Evolutionary conservation across 2,888 invertebrate genomes (phyloP), one percentile per base, ranked within the genome.

Genomic region (Cephus spinipes): DNA sequence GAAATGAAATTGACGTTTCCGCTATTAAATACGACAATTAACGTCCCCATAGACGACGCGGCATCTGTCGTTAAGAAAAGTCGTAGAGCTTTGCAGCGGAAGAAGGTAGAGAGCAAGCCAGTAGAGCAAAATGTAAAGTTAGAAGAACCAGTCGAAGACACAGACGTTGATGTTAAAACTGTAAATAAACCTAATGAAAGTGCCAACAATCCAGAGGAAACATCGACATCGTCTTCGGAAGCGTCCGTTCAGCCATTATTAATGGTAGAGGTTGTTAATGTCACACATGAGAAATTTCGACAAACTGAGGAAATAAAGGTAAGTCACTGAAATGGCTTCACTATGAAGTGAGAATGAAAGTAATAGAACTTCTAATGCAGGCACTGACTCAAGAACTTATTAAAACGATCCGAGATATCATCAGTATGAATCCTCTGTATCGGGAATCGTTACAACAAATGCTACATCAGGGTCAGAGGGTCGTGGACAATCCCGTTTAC

Each of bases 401-500:
- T 73, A 98, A 99, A 92, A 99, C 99, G 0, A 98, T 99, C 83
- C 93, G 98, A 77, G 99, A 99, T 92, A 98, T 99, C 79, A 98
- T 99, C 81, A 97, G 97, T 83, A 94, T 99, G 93, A 99, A 99
- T 94, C 98, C 99, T 0, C 92, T 99, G 79, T 99, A 99, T 90
- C 96, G 98, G 83, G 99, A 99, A 91, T 98, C 98, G 76, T 94
- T 99, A n/a, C 98, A 98, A 89, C 98, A 99, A 92, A 98, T 99
- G 96, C 93, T 99, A 87, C 98, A 98, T 86, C 98, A 98, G 88
- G 98, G 98, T 1, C 98, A 98, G 92, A 94, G 98, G 79, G 98
- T 99, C 35, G 97, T 99, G 15, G 99, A 99, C 92, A 99, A 99
- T 93, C 99, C 99, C 0, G 97, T 99, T 30, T 99, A 99, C 92